phyloP scores from a whole-genome alignment of 1,140 invertebrate species.

The Phthorimaea operculella region DNA sequence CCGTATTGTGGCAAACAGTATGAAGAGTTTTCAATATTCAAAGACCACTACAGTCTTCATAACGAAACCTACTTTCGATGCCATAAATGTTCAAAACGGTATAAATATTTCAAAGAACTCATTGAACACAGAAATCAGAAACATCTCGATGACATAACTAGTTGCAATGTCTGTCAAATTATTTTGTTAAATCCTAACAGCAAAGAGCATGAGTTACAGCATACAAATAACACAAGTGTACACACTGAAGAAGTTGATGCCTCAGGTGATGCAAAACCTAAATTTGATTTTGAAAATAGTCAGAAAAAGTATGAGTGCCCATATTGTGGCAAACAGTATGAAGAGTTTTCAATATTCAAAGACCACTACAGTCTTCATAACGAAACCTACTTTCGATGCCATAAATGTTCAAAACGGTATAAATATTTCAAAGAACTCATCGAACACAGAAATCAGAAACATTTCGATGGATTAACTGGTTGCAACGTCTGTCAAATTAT shows the following conservation, averaged over 20 bases:
- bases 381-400: background rate
- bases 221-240: too few species aligned
- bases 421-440: slow-evolving; percentile 12
- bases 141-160: slow-evolving; percentile 17
- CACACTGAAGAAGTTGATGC: too few species aligned
- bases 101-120: slow-evolving; percentile 10
- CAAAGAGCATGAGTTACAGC: background rate
- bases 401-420: background rate
- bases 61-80: background rate
- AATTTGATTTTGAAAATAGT: background rate
- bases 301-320: background rate
- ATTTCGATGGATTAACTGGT: slow-evolving; percentile 15
- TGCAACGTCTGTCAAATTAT: slow-evolving; percentile 20
- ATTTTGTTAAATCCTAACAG: background rate
- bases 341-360: background rate
- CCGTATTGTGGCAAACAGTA: background rate
- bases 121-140: slow-evolving; percentile 20
- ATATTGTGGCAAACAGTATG: background rate
- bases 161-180: slow-evolving; percentile 19
- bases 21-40: background rate
- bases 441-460: slow-evolving; percentile 20
- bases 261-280: background rate
- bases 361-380: background rate
- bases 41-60: background rate
- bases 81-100: background rate